These are phyloP conservation scores for Drosophila greeni DNA, from an alignment of 2,888 invertebrate genomes.

Conservation along the genomic window DNA sequence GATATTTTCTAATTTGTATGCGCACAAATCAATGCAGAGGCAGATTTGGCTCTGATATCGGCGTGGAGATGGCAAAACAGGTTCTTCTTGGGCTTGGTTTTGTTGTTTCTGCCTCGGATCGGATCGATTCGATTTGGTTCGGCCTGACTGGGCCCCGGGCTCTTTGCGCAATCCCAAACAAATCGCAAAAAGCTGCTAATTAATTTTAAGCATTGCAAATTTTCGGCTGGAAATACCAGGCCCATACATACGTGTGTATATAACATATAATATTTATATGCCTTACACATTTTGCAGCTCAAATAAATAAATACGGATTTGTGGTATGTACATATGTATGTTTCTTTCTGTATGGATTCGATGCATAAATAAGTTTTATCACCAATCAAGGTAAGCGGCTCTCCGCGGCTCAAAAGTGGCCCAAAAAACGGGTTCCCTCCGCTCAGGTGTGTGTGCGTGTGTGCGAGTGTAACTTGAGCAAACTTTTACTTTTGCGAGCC, in stretches of 20 bases:
- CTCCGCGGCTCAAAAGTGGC: slow-evolving; percentile 42
- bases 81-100: slow-evolving; percentile 41
- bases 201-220: slow-evolving; percentile 66
- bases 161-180: slow-evolving; percentile 53
- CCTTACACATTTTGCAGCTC: slow-evolving; percentile 46
- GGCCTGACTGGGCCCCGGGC: slow-evolving; percentile 26
- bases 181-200: slow-evolving; percentile 57
- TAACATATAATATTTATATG: slow-evolving; percentile 49
- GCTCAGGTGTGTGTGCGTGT: slow-evolving; percentile 11
- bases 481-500: slow-evolving; percentile 67
- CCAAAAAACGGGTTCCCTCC: slow-evolving; percentile 59
- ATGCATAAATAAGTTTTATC: slow-evolving; percentile 72
- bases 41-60: slow-evolving; percentile 19
- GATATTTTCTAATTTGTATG: slow-evolving; percentile 56
- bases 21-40: slow-evolving; percentile 39
- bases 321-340: slow-evolving; percentile 23
- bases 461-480: slow-evolving; percentile 41
- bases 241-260: slow-evolving; percentile 22
- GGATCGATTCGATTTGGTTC: slow-evolving; percentile 30
- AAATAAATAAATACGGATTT: slow-evolving; percentile 44
- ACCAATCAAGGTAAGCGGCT: slow-evolving; percentile 69
- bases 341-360: slow-evolving; percentile 40
- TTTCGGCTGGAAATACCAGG: slow-evolving; percentile 58
- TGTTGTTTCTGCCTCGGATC: slow-evolving; percentile 25
- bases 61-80: slow-evolving; percentile 46